Evolutionary conservation across 2,797 vertebrate species (phyloP), one percentile per base, ranked within the genome.

Genomic region (Micropoecilia bifurca): DNA sequence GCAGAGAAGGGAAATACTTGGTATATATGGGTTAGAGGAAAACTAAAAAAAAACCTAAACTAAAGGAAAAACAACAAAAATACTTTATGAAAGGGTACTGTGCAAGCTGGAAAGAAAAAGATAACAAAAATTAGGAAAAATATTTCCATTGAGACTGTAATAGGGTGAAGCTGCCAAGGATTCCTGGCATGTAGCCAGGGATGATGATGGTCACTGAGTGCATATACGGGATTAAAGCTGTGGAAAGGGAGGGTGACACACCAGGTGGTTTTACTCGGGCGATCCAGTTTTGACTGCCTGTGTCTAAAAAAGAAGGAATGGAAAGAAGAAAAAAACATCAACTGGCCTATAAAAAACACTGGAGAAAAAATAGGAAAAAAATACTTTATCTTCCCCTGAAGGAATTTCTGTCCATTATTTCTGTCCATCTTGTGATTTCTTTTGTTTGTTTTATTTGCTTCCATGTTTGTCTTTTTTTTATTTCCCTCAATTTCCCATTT

Each of bases 181-280:
- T 91, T 94, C 89, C 85, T 95, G 95, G 94, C 90, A 0, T 39
- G 74, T 87, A 77, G 90, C 92, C 93, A 94, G 87, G 25, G 76
- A 88, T 79, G 76, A 88, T 92, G 90, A 93, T 94, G 91, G 91
- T 94, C 94, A 91, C 81, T 81, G 93, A 91, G 93, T 95, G 92
- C 93, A 94, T 89, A 86, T 86, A 90, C 81, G 80, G 89, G 88
- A 89, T 90, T 88, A 89, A 87, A 80, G 79, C 76, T 72, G 68
- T 69, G 81, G 80, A 82, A 74, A 87, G 87, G 90, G 88, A 89
- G 89, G 89, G 90, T 75, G 72, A 89, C 88, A 83, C 91, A 92
- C 94, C 94, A 95, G 95, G 94, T 95, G 95, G 94, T 95, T 96
- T 93, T 87, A 90, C 92, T 96, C 92, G 87, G 90, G 88, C 85